phyloP scores from a whole-genome alignment of 2,888 invertebrate genomes.

The Trimorus sp. region DNA sequence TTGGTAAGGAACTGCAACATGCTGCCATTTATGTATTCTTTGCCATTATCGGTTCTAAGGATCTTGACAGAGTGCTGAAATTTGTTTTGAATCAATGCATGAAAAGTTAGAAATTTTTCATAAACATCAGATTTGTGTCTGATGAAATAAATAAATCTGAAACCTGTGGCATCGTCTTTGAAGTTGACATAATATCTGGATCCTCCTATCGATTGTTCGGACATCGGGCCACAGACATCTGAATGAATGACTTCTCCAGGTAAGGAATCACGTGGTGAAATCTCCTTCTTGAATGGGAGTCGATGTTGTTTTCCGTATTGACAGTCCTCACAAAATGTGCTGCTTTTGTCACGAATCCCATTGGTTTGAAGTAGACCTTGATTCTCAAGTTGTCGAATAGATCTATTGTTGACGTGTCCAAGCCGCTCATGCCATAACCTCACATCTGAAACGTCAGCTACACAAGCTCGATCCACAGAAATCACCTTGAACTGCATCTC shows the following conservation, averaged over 20 bases:
- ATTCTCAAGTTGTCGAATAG: background rate
- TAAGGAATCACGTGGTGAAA: background rate
- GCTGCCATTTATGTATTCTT: conserved; percentile 23
- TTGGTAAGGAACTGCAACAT: conserved; percentile 9
- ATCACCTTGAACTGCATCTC: background rate
- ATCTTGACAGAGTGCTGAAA: conserved; percentile 21
- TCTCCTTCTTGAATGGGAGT: background rate
- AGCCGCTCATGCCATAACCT: conserved; percentile 8
- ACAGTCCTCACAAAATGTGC: conserved; percentile 13
- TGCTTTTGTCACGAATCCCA: background rate
- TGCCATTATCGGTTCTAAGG: conserved; percentile 37
- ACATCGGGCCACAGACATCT: conserved; percentile 68
- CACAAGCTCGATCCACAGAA: background rate
- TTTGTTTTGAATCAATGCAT: conserved; percentile 21
- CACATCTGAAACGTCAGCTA: background rate
- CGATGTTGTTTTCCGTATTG: conserved; percentile 11
- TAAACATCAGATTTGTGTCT: conserved; percentile 50
- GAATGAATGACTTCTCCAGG: conserved; percentile 53
- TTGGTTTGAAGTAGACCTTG: background rate
- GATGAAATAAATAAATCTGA: conserved; percentile 59
- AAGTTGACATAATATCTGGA: conserved; percentile 61
- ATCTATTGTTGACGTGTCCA: conserved; percentile 6
- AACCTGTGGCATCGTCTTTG: conserved; percentile 63
- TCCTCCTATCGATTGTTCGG: conserved; percentile 60
- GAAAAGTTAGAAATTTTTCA: conserved; percentile 32